These are phyloP conservation scores for Champsocephalus gunnari DNA, from an alignment of 2,797 vertebrate genomes.

Conservation along the genomic window DNA sequence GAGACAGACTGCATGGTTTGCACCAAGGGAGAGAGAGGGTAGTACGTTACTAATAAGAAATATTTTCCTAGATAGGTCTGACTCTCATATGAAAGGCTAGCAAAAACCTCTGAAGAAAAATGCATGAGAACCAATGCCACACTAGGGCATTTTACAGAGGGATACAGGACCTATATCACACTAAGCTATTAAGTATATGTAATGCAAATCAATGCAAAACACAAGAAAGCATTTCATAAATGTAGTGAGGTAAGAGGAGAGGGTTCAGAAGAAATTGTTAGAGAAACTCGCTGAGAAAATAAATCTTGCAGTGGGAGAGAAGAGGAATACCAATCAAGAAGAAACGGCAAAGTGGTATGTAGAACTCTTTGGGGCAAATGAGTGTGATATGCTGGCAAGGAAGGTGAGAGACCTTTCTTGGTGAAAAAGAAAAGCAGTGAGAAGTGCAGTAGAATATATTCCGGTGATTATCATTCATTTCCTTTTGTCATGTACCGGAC, in stretches of 20 bases:
- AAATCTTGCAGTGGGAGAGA: slow-evolving; percentile 23
- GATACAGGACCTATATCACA: slow-evolving; percentile 24
- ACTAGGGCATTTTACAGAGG: neutral
- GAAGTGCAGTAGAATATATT: neutral
- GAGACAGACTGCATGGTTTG: slow-evolving; percentile 38
- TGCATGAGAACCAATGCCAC: slow-evolving; percentile 30
- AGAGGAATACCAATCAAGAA: slow-evolving; percentile 34
- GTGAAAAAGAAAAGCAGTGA: neutral
- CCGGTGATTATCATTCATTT: slow-evolving; percentile 36
- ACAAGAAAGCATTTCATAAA: slow-evolving; percentile 5
- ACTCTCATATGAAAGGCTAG: slow-evolving; percentile 51
- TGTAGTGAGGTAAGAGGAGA: neutral
- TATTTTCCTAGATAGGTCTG: slow-evolving; percentile 48
- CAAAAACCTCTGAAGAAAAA: slow-evolving; percentile 47
- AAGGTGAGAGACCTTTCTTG: slow-evolving; percentile 18
- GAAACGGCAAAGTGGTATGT: slow-evolving; percentile 13
- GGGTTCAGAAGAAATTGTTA: neutral
- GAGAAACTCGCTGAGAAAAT: slow-evolving; percentile 1
- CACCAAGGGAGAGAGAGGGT: slow-evolving; percentile 14
- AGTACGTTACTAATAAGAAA: slow-evolving; percentile 53
- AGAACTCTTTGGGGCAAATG: slow-evolving; percentile 26
- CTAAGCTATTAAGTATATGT: slow-evolving; percentile 24
- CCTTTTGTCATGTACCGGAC: slow-evolving; percentile 48
- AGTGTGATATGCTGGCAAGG: slow-evolving; percentile 37
- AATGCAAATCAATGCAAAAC: slow-evolving; percentile 39